These are phyloP conservation scores for Mythimna lalbum DNA, from an alignment of 2,888 invertebrate genomes.

Conservation along the genomic window DNA sequence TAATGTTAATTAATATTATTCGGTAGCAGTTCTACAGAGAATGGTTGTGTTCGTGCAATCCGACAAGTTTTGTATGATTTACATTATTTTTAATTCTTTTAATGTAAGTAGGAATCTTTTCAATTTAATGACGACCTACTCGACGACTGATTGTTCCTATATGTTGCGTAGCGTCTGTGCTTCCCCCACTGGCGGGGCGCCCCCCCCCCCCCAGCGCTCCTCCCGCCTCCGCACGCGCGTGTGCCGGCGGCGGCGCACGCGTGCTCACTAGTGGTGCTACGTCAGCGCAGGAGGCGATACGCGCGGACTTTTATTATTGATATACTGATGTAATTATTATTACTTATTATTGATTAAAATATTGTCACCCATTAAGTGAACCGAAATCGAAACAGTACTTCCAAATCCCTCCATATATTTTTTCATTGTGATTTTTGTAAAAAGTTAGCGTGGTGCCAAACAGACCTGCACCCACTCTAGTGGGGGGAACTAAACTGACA, in stretches of 20 bases:
- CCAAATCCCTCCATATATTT: conserved; percentile 74
- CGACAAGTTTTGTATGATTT: conserved; percentile 73
- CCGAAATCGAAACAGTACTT: conserved; percentile 65
- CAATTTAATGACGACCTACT: conserved; percentile 75
- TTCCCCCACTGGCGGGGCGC: conserved; percentile 71
- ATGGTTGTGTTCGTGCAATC: conserved; percentile 72
- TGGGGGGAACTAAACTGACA: conserved; percentile 34
- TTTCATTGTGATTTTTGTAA: conserved; percentile 59
- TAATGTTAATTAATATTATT: conserved; percentile 79
- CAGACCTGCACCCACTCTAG: conserved; percentile 51
- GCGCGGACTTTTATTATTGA: conserved; percentile 46
- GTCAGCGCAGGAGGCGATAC: conserved; percentile 48
- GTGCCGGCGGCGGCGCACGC: conserved; percentile 28
- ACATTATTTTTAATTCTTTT: conserved; percentile 73
- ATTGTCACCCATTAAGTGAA: conserved; percentile 44
- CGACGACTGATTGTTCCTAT: conserved; percentile 82
- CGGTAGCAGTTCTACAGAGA: conserved; percentile 69
- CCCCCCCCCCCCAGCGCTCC: too few relatives aligned
- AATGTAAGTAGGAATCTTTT: conserved; percentile 78
- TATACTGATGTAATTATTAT: conserved; percentile 52
- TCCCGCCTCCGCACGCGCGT: conserved; percentile 4
- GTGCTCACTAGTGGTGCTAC: conserved; percentile 82
- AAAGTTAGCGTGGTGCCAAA: conserved; percentile 67
- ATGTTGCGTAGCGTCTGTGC: conserved; percentile 73
- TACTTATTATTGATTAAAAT: conserved; percentile 49